Base-by-base conservation (phyloP, 2,888 invertebrate genomes). In the Neria commutata region DNA sequence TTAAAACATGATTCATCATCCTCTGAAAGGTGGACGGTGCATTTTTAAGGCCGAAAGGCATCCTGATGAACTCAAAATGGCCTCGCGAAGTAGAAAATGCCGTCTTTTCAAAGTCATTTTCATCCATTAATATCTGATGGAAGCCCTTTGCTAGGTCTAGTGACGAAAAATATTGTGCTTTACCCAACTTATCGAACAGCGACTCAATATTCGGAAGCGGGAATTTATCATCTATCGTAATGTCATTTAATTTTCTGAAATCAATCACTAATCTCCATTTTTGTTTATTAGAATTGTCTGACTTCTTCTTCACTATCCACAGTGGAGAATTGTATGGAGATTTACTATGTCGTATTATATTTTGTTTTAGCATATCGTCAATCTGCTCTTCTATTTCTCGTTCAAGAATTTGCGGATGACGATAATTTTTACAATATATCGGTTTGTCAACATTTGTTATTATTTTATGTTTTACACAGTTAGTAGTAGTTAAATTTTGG, bases 11-110 rank as follows among this genome's bases (percentile, higher is more conserved):
- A n/a, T n/a, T n/a, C n/a, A n/a, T n/a, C n/a, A n/a, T n/a, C n/a
- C n/a, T 58, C 40, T 63, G 62, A 23, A 67, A 67, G 6, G 63
- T 64, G 8, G 62, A 58, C 37, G 65, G 60, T 14, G 64, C 64
- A 46, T 58, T 64, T 58, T 67, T 65, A 23, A 62, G 37, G 1
- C 61, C 62, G 42, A 67, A 63, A 8, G 65, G 61, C 64, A 64
- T 64, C 53, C 62, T 25, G 5, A 61, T 14, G 24, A 59, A 64
- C 23, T 67, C 61, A 34, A 60, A 66, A 34, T 61, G 62, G 2
- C 65, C 62, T 16, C 29, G 42, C 17, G 53, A 47, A 10, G 60
- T 62, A 16, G 16, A 57, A 37, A 65, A 64, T 6, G 60, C 63
- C 1, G 66, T 65, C 47, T 66, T 64, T 21, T 48, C 46, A 2